Evolutionary conservation across 2,888 invertebrate genomes (phyloP).

Genomic region (Furcula furcula): DNA sequence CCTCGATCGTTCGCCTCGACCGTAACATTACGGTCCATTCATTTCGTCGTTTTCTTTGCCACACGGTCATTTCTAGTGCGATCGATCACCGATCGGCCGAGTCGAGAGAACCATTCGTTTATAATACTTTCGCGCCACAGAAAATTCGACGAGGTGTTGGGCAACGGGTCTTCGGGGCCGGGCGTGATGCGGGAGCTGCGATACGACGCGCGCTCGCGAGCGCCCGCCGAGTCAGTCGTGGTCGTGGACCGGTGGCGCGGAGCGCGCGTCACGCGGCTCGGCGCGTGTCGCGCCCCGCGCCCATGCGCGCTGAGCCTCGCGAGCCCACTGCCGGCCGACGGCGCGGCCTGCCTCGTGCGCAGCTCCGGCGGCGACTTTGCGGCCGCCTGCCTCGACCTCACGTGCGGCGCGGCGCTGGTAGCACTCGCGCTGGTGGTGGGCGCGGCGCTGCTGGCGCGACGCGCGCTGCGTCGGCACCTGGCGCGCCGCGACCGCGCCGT

Average conservation of each 20-base stretch:
- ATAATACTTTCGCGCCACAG: too few species aligned
- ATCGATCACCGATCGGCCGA: too few species aligned
- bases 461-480: slow-evolving; percentile 25
- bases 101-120: too few species aligned
- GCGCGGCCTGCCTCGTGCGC: slow-evolving; percentile 10
- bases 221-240: background rate
- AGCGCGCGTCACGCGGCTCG: background rate
- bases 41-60: too few species aligned
- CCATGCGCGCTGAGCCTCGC: slow-evolving; percentile 3
- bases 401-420: slow-evolving; percentile 40
- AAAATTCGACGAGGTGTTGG: slow-evolving; percentile 15
- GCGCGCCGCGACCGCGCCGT: slow-evolving; percentile 56
- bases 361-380: slow-evolving; percentile 59
- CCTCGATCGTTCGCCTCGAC: too few species aligned
- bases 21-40: too few species aligned
- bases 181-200: slow-evolving; percentile 16
- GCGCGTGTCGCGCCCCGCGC: slow-evolving; percentile 7
- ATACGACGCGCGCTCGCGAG: background rate
- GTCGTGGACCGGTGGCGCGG: slow-evolving; percentile 4
- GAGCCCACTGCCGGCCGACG: slow-evolving; percentile 18
- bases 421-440: slow-evolving; percentile 56
- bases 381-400: slow-evolving; percentile 83
- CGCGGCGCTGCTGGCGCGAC: slow-evolving; percentile 12
- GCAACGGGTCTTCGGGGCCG: slow-evolving; percentile 1
- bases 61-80: too few species aligned